A percentile compares a stretch with the other conserved stretches of the same genome.
phyloP scores from a whole-genome alignment of 2,888 invertebrate genomes.

The Pemphredon lugubris region DNA sequence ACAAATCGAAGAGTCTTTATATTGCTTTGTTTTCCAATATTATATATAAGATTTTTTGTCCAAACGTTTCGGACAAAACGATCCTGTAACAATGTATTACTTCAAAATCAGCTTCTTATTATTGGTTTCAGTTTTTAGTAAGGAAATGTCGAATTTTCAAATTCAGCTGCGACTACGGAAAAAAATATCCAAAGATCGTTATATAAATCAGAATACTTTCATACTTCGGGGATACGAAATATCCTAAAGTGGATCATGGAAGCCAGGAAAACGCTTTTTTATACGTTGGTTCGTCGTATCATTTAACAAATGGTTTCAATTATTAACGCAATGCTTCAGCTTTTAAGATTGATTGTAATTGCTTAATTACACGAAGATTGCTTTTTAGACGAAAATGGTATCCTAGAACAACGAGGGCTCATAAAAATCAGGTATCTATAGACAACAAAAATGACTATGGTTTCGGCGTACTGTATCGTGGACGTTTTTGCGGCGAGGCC shows the following conservation, averaged over 20 bases:
- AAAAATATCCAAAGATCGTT: too few relatives aligned
- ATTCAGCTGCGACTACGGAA: too few relatives aligned
- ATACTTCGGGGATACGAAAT: slow-evolving; percentile 7
- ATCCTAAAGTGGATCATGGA: slow-evolving; percentile 29
- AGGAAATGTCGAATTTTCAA: too few relatives aligned
- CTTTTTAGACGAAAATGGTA: slow-evolving; percentile 34
- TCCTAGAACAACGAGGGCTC: slow-evolving; percentile 31
- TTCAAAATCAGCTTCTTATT: neutral
- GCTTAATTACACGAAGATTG: slow-evolving; percentile 38
- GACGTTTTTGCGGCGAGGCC: slow-evolving; percentile 81
- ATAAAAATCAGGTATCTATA: slow-evolving; percentile 52
- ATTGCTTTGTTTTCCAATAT: slow-evolving; percentile 24
- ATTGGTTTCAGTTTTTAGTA: neutral
- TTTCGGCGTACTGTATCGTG: slow-evolving; percentile 74
- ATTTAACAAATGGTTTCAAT: neutral
- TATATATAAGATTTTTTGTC: slow-evolving; percentile 11
- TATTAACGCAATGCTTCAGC: slow-evolving; percentile 29
- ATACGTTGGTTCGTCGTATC: slow-evolving; percentile 11
- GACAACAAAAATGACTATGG: slow-evolving; percentile 59
- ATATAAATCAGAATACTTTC: too few relatives aligned
- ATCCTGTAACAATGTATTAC: neutral
- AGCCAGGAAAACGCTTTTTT: slow-evolving; percentile 19
- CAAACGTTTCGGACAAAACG: slow-evolving; percentile 1
- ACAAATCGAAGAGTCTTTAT: slow-evolving; percentile 32
- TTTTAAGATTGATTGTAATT: slow-evolving; percentile 24